Evolutionary conservation across 1,140 invertebrate genomes (phyloP).

Genomic region (Zaprionus lachaisei): DNA sequence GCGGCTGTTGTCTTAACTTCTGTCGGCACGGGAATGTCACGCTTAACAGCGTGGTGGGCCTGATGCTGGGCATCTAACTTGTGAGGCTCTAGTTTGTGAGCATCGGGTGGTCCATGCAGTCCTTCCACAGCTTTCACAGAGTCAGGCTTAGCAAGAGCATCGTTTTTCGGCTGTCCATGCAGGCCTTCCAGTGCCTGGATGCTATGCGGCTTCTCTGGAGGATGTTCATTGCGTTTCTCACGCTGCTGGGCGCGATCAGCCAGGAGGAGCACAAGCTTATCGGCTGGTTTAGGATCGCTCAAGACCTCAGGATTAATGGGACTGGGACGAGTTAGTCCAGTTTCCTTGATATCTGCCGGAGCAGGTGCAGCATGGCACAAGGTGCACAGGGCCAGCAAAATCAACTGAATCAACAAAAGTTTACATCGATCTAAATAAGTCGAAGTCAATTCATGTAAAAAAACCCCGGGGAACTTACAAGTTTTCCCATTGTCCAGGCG

Average conservation of each 20-base stretch:
- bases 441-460: not conserved
- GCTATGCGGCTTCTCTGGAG: constrained; percentile 28
- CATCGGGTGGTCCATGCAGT: not conserved
- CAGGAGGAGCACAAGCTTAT: constrained; percentile 35
- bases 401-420: constrained; percentile 37
- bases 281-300: constrained; percentile 53
- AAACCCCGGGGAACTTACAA: constrained; percentile 46
- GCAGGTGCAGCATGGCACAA: constrained; percentile 50
- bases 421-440: constrained; percentile 5
- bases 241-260: constrained; percentile 14
- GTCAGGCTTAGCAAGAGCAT: constrained; percentile 30
- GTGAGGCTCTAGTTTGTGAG: too few relatives aligned
- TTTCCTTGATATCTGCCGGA: constrained; percentile 19
- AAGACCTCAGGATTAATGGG: constrained; percentile 58
- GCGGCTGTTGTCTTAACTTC: constrained; percentile 41
- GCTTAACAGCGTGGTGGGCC: constrained; percentile 8
- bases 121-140: constrained; percentile 4
- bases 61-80: not conserved
- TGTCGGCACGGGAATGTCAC: constrained; percentile 71
- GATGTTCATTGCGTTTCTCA: constrained; percentile 47
- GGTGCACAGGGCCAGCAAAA: constrained; percentile 54
- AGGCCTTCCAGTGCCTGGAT: constrained; percentile 6
- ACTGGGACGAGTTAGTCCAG: constrained; percentile 40
- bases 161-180: constrained; percentile 21
- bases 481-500: constrained; percentile 50